Conservation (phyloP, 2,113 vertebrate genomes). For the Engraulis encrasicolus region DNA sequence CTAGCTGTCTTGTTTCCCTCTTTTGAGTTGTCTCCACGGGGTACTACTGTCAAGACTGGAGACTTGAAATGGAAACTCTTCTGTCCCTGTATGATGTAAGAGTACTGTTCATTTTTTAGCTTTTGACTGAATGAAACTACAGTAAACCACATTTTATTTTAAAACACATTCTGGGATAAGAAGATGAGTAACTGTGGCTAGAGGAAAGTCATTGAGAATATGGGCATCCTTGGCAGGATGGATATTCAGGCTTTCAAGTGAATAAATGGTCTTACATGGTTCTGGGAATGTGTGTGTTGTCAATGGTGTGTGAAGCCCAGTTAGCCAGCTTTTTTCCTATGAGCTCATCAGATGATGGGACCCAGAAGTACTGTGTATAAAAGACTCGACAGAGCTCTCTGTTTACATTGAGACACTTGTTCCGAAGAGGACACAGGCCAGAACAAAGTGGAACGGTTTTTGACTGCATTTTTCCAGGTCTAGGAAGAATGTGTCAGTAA, state of each 20-base stretch:
- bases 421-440: not conserved
- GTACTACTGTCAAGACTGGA: not conserved
- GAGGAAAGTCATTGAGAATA: not conserved
- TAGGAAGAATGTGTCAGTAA: not conserved
- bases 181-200: not conserved
- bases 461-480: not conserved
- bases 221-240: not conserved
- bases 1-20: not conserved
- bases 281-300: not conserved
- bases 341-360: not conserved
- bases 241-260: not conserved
- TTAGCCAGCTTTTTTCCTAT: not conserved
- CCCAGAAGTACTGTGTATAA: not conserved
- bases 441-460: not conserved
- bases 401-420: not conserved
- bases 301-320: not conserved
- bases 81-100: not conserved
- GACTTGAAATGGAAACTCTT: not conserved
- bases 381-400: not conserved
- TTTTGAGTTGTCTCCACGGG: not conserved
- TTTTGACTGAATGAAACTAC: conserved; percentile 28
- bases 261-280: not conserved
- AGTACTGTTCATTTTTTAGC: not conserved
- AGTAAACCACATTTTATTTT: too few species aligned
- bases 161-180: conserved; percentile 17